Percentiles rank a stretch among this genome's conserved stretches.
Conservation (phyloP, 1,140 invertebrate species). For the Achroia grisella region DNA sequence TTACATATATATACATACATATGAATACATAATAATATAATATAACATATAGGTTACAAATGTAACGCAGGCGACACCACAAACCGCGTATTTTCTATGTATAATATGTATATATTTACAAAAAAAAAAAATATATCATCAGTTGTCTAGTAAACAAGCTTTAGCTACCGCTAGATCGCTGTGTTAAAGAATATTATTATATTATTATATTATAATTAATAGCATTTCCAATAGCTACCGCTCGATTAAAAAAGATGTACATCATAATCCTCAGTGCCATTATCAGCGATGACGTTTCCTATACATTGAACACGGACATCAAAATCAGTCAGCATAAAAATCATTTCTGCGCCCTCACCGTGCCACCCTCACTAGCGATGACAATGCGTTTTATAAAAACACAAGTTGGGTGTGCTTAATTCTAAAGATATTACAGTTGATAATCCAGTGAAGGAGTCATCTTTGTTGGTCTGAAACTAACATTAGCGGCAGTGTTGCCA, state of each 20-base stretch:
- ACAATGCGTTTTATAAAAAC: constrained; percentile 11
- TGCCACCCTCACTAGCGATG: constrained; percentile 1
- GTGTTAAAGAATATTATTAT: no score
- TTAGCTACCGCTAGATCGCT: background rate
- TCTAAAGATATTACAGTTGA: background rate
- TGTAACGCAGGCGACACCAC: no score
- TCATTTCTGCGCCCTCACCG: constrained; percentile 17
- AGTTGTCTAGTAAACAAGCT: background rate
- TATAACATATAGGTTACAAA: no score
- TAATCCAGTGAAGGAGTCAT: no score
- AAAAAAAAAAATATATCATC: no score
- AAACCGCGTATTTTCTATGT: no score
- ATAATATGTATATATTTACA: no score
- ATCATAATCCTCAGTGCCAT: background rate
- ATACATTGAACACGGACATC: constrained; percentile 7
- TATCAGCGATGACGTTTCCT: constrained; percentile 10
- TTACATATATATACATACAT: no score
- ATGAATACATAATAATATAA: no score
- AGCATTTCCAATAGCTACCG: background rate
- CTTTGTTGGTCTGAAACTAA: no score
- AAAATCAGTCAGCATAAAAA: constrained; percentile 27
- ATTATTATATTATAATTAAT: background rate
- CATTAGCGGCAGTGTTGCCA: no score
- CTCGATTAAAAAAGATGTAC: constrained; percentile 1
- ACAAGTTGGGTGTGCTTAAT: no score